Percentiles rank a stretch among this genome's conserved stretches.
Conservation (phyloP, 30 jellyfish, hydroid and myxozoan genomes). For the Catostylus mosaicus region DNA sequence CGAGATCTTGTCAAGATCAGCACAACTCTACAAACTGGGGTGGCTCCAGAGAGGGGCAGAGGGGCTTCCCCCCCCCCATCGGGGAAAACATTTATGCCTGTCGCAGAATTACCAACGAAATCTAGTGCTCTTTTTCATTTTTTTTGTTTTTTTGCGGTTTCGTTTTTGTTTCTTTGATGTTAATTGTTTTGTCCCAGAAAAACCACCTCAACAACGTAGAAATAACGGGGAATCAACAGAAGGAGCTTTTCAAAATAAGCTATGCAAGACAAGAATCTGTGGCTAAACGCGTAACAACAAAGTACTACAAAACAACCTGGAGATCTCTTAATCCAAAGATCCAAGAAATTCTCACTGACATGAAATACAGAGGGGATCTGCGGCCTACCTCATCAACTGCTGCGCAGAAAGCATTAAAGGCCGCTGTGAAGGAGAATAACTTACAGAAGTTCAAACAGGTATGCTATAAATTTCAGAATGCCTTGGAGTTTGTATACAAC, state of each 20-base stretch:
- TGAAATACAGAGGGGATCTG: slow-evolving; percentile 79
- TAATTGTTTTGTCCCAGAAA: too few species aligned
- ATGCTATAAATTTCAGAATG: too few species aligned
- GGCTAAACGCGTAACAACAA: slow-evolving; percentile 61
- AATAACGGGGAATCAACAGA: slow-evolving; percentile 75
- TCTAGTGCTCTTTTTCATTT: too few species aligned
- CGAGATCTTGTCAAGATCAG: too few species aligned
- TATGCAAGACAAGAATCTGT: slow-evolving; percentile 65
- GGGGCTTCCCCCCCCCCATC: too few species aligned
- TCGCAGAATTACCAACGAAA: too few species aligned
- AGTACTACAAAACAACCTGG: slow-evolving; percentile 64
- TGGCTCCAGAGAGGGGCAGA: too few species aligned
- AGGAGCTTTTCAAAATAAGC: slow-evolving; percentile 40
- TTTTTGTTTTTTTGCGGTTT: too few species aligned
- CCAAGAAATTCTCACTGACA: slow-evolving; percentile 58
- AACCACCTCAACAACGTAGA: slow-evolving; percentile 40
- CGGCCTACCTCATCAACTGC: slow-evolving; percentile 23
- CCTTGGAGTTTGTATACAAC: too few species aligned
- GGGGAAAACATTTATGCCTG: too few species aligned
- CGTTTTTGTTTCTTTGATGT: too few species aligned
- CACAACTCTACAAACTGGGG: too few species aligned
- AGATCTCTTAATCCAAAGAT: slow-evolving; percentile 51
- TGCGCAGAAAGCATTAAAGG: slow-evolving; percentile 55
- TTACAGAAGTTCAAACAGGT: slow-evolving; percentile 54
- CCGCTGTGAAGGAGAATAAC: slow-evolving; percentile 64